phyloP scores from a whole-genome alignment of 2,888 invertebrate genomes.

The Netelia fuscicornis region DNA sequence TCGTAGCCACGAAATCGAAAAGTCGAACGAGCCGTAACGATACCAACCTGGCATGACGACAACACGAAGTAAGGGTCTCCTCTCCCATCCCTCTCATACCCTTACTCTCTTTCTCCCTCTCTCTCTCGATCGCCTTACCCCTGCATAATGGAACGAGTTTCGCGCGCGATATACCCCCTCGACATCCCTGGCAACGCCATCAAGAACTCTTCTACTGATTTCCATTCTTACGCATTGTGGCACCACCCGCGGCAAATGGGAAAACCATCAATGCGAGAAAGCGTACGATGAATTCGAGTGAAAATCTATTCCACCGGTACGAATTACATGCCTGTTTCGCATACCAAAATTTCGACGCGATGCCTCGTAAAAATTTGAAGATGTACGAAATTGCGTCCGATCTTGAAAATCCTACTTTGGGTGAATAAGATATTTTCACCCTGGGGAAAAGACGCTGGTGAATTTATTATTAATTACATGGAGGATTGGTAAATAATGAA shows the following conservation, averaged over 20 bases:
- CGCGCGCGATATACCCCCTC: slow-evolving; percentile 43
- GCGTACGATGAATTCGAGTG: slow-evolving; percentile 34
- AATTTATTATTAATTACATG: background rate
- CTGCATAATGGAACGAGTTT: slow-evolving; percentile 70
- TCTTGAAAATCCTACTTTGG: too few relatives aligned
- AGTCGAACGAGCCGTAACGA: slow-evolving; percentile 53
- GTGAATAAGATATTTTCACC: too few relatives aligned
- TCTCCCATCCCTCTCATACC: background rate
- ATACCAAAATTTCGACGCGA: slow-evolving; percentile 38
- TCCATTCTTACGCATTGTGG: slow-evolving; percentile 39
- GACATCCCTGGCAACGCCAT: slow-evolving; percentile 53
- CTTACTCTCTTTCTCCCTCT: background rate
- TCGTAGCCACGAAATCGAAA: slow-evolving; percentile 59
- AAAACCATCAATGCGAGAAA: slow-evolving; percentile 35
- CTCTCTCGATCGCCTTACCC: slow-evolving; percentile 2
- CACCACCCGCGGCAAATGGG: slow-evolving; percentile 11
- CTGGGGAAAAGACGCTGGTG: too few relatives aligned
- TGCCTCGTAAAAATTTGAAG: slow-evolving; percentile 48
- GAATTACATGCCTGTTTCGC: slow-evolving; percentile 13
- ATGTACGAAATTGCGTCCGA: background rate
- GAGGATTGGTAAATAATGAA: background rate
- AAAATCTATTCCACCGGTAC: slow-evolving; percentile 30
- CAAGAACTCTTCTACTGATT: slow-evolving; percentile 41
- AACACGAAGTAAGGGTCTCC: background rate
- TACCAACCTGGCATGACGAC: slow-evolving; percentile 31